These are phyloP conservation scores for Microcebus griseorufus DNA, from an alignment of 2,113 vertebrate genomes.

Conservation along the genomic window DNA sequence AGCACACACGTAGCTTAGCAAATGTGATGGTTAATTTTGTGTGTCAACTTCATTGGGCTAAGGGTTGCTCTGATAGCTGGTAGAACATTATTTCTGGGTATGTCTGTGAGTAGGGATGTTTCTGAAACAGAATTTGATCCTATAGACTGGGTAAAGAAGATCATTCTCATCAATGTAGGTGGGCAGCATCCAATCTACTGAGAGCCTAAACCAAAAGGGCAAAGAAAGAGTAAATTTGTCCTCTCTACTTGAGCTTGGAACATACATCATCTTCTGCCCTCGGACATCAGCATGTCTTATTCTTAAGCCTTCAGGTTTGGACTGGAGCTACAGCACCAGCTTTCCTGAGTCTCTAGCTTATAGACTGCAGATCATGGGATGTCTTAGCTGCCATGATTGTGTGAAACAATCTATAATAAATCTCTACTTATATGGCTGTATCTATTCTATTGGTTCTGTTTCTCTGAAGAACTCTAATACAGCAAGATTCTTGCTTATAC, in stretches of 20 bases:
- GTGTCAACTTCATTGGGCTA: neutral
- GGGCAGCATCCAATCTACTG: neutral
- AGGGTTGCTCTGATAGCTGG: neutral
- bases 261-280: neutral
- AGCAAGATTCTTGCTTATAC: neutral
- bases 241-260: neutral
- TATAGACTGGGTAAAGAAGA: neutral
- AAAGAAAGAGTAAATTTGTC: neutral
- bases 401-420: neutral
- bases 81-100: neutral
- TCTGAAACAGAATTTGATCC: neutral
- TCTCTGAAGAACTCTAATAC: neutral
- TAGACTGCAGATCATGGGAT: neutral
- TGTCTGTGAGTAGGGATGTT: neutral
- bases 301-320: neutral
- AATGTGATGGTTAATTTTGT: neutral
- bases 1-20: neutral
- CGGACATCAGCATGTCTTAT: neutral
- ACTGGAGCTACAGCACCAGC: neutral
- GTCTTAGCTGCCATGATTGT: too few species aligned
- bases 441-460: neutral
- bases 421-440: neutral
- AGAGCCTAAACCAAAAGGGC: neutral
- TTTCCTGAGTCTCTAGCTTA: neutral
- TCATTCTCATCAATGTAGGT: neutral